These are phyloP conservation scores for Megaleporinus macrocephalus DNA, from an alignment of 2,113 vertebrate genomes.

Conservation along the genomic window DNA sequence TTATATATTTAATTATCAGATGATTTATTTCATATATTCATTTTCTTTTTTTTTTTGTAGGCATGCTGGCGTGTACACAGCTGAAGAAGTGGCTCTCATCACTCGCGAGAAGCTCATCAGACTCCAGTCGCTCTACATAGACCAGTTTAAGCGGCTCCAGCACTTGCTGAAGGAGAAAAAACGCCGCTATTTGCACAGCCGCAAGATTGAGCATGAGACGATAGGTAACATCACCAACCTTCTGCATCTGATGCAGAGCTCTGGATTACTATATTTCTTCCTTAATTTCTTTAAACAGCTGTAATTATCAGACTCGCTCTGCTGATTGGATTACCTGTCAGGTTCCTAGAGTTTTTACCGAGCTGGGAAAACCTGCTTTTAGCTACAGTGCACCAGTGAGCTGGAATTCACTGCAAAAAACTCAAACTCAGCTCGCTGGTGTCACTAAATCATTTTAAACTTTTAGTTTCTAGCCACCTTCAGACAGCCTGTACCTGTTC, in stretches of 20 bases:
- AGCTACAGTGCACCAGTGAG: no score
- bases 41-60: constrained; percentile 63
- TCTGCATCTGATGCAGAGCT: neutral
- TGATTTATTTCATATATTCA: neutral
- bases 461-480: no score
- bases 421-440: no score
- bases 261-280: no score
- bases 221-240: constrained; percentile 72
- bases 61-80: constrained; percentile 95
- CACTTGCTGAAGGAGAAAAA: constrained; percentile 97
- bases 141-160: constrained; percentile 97
- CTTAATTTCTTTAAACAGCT: no score
- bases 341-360: no score
- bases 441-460: no score
- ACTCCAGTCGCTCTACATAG: constrained; percentile 96
- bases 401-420: no score
- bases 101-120: constrained; percentile 96
- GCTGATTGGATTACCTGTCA: no score
- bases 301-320: no score
- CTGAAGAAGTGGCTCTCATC: constrained; percentile 96
- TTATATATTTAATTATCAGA: neutral
- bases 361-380: no score
- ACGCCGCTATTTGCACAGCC: constrained; percentile 87
- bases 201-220: constrained; percentile 90
- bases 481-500: no score